A percentile compares a stretch with the other conserved stretches of the same genome.
phyloP scores from a whole-genome alignment of 53 echinoderm and acorn worm species.

The Echinometra lucunter region DNA sequence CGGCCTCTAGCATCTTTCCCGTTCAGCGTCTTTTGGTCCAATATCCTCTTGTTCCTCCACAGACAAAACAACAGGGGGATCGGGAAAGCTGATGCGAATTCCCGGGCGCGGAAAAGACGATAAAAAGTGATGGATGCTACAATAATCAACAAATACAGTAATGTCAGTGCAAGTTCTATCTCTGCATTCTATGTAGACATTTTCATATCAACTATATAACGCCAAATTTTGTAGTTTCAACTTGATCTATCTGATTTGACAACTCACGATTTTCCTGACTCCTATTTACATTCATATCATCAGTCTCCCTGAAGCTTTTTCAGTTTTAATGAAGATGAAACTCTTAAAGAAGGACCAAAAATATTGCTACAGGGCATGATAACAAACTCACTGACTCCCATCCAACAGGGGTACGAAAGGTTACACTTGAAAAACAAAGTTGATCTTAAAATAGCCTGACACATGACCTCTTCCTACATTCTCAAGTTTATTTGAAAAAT shows the following conservation, averaged over 20 bases:
- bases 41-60: too few relatives aligned
- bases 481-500: conserved; percentile 43
- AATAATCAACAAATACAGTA: too few relatives aligned
- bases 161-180: too few relatives aligned
- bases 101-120: too few relatives aligned
- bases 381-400: conserved; percentile 29
- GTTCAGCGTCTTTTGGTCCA: too few relatives aligned
- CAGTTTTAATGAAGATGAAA: conserved; percentile 14
- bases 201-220: too few relatives aligned
- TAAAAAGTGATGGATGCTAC: too few relatives aligned
- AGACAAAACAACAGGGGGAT: too few relatives aligned
- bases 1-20: too few relatives aligned
- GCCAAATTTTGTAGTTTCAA: too few relatives aligned
- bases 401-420: neutral
- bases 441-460: conserved; percentile 53
- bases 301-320: neutral
- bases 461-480: conserved; percentile 32
- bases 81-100: too few relatives aligned
- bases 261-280: neutral
- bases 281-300: neutral
- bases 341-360: neutral
- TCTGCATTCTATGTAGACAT: too few relatives aligned
- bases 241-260: neutral
- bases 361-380: neutral
- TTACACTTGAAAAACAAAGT: conserved; percentile 57